Percentiles rank a stretch among this genome's conserved stretches.
These are phyloP conservation scores for Megathymus violae DNA, from an alignment of 1,140 invertebrate genomes.

Conservation along the genomic window DNA sequence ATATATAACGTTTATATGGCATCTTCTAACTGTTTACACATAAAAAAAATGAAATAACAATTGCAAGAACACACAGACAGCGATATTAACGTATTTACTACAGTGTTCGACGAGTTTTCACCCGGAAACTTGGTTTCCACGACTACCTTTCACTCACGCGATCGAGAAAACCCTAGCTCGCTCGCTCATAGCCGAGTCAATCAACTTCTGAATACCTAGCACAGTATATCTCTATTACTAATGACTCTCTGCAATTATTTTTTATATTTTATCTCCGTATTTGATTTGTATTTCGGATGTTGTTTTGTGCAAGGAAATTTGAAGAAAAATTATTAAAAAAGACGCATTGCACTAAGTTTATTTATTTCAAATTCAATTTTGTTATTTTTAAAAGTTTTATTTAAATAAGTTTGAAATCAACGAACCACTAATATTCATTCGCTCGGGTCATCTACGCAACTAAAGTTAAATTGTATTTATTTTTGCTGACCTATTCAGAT, in stretches of 20 bases:
- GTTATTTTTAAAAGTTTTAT: neutral
- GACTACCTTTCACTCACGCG: slow-evolving; percentile 54
- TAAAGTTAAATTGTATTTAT: neutral
- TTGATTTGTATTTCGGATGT: neutral
- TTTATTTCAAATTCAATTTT: no score
- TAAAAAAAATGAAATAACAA: neutral
- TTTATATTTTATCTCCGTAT: no score
- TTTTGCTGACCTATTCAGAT: neutral
- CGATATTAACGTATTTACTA: slow-evolving; percentile 22
- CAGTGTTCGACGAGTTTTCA: slow-evolving; percentile 47
- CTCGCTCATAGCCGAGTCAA: slow-evolving; percentile 12
- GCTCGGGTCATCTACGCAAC: neutral
- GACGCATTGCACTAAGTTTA: no score
- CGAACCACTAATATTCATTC: neutral
- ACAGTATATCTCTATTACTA: no score
- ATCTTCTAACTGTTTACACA: no score
- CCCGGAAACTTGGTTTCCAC: slow-evolving; percentile 56
- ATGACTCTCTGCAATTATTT: no score
- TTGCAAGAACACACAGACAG: slow-evolving; percentile 3
- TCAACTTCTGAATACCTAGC: slow-evolving; percentile 28
- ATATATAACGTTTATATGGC: no score
- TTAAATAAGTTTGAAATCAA: neutral
- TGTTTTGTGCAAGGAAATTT: no score
- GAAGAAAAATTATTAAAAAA: no score
- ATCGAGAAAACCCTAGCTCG: slow-evolving; percentile 46